phyloP scores from a whole-genome alignment of 2,888 invertebrate species.

The Patella pellucida region DNA sequence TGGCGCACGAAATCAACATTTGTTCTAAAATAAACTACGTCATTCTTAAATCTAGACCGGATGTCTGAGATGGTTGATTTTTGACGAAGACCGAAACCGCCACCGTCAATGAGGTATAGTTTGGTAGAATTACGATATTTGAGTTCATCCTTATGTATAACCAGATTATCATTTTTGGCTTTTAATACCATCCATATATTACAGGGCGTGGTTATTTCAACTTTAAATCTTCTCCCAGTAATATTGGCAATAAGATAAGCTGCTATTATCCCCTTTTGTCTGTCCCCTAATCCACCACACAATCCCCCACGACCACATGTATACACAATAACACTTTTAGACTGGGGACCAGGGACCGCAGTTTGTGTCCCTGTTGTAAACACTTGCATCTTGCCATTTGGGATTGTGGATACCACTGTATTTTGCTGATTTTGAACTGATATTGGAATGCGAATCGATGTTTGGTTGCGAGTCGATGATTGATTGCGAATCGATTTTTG shows the following conservation, averaged over 20 bases:
- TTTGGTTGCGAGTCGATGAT: too few relatives aligned
- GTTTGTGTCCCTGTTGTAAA: too few relatives aligned
- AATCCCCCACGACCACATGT: neutral
- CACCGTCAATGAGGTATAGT: constrained; percentile 15
- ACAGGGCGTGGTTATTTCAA: constrained; percentile 34
- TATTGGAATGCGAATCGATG: too few relatives aligned
- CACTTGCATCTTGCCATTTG: too few relatives aligned
- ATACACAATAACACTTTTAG: neutral
- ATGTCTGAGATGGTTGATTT: constrained; percentile 13
- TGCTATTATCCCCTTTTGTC: constrained; percentile 35
- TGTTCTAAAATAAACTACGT: constrained; percentile 12
- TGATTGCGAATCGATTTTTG: too few relatives aligned
- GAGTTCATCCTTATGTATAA: constrained; percentile 4
- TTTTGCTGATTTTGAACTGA: too few relatives aligned
- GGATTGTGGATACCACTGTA: too few relatives aligned
- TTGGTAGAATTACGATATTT: neutral
- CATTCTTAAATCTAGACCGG: neutral
- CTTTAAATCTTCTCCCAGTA: constrained; percentile 26
- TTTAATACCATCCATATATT: constrained; percentile 25
- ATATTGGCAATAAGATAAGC: constrained; percentile 30
- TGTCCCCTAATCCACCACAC: constrained; percentile 39
- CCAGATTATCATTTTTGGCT: constrained; percentile 17
- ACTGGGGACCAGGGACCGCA: too few relatives aligned
- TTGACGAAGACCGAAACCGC: neutral
- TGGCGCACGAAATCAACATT: constrained; percentile 27